Conservation (phyloP, 2,797 vertebrate genomes). For the Scolopax rusticola region DNA sequence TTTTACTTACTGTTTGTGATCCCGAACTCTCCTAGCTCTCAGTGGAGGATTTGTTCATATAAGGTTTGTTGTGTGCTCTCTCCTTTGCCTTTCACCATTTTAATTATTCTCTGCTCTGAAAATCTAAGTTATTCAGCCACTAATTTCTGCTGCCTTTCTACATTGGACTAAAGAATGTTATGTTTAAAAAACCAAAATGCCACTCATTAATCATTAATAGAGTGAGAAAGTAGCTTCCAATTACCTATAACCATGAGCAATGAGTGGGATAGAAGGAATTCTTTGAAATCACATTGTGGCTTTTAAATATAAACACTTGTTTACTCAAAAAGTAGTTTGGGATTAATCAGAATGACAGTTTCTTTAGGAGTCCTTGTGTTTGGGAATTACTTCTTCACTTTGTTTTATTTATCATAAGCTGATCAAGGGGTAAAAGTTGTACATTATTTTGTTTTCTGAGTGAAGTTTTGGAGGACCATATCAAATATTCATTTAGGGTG, state of each 20-base stretch:
- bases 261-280: background rate
- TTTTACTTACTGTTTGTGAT: background rate
- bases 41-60: background rate
- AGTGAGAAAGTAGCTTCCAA: background rate
- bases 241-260: constrained; percentile 11
- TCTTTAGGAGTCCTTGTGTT: background rate
- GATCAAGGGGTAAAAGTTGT: background rate
- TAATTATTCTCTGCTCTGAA: constrained; percentile 27
- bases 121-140: constrained; percentile 7
- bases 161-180: background rate
- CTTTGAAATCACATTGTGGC: background rate
- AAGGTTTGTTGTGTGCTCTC: background rate
- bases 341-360: constrained; percentile 6
- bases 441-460: background rate
- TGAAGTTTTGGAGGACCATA: background rate
- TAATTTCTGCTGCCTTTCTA: constrained; percentile 13
- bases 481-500: background rate
- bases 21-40: background rate
- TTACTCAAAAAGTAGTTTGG: background rate
- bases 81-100: constrained; percentile 1
- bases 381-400: constrained; percentile 6
- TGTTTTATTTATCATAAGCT: background rate
- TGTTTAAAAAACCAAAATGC: background rate
- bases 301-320: constrained; percentile 43
- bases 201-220: background rate